Conservation (phyloP, 2,888 invertebrate genomes). For the Trissonchulus sp. region DNA sequence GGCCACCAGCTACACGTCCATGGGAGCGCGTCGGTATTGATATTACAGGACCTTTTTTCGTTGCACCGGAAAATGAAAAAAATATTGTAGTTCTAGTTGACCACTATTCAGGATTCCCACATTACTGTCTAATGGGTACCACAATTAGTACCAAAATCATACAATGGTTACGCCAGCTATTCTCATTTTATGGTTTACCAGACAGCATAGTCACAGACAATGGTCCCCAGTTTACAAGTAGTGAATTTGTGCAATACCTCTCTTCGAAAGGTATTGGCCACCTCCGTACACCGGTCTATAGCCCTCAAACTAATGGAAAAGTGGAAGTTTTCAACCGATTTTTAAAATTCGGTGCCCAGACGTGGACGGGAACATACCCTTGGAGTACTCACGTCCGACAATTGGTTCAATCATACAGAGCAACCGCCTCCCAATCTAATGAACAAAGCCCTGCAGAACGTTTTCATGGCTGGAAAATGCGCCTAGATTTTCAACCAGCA, state of each 20-base stretch:
- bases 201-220: not conserved
- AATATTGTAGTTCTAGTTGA: not conserved
- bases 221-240: not conserved
- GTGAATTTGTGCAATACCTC: not conserved
- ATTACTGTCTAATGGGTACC: not conserved
- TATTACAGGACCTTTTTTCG: not conserved
- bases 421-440: not conserved
- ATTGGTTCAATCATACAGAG: not conserved
- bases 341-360: not conserved
- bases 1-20: not conserved
- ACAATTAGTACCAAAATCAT: not conserved
- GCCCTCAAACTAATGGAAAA: constrained; percentile 4
- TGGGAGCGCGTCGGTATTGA: not conserved
- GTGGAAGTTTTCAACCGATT: not conserved
- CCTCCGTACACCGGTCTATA: not conserved
- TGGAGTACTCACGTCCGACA: not conserved
- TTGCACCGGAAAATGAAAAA: not conserved
- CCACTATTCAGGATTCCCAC: not conserved
- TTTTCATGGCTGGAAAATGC: not conserved
- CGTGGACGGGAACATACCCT: not conserved
- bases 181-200: not conserved
- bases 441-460: not conserved
- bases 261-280: not conserved
- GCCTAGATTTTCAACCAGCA: not conserved
- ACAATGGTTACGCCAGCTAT: not conserved